A percentile compares a stretch with the other conserved stretches of the same genome.
Evolutionary conservation across 2,888 invertebrate genomes (phyloP).

Genomic region (Sesia apiformis): DNA sequence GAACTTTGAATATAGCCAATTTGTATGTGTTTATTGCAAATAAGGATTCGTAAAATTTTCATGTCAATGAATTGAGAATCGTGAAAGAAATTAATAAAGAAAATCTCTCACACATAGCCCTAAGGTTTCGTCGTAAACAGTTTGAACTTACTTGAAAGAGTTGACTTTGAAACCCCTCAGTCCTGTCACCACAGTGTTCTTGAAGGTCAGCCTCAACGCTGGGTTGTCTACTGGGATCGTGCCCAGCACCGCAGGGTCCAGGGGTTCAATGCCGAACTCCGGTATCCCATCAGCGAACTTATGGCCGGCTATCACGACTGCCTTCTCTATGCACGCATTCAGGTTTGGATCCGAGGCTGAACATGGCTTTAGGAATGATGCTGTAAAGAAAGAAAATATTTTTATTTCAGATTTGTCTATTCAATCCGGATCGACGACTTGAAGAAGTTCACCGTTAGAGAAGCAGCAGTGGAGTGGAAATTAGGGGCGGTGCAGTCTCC

Average conservation of each 20-base stretch:
- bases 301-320: slow-evolving; percentile 35
- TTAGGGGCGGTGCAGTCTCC: too few species aligned
- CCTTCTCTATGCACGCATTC: slow-evolving; percentile 47
- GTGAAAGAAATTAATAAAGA: too few species aligned
- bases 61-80: too few species aligned
- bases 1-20: too few species aligned
- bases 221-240: slow-evolving; percentile 57
- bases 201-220: slow-evolving; percentile 53
- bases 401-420: neutral
- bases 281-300: slow-evolving; percentile 60
- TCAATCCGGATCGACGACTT: too few species aligned
- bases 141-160: slow-evolving; percentile 46
- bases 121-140: too few species aligned
- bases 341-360: slow-evolving; percentile 54
- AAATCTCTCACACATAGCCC: too few species aligned
- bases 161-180: slow-evolving; percentile 49
- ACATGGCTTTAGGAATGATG: slow-evolving; percentile 62
- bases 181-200: slow-evolving; percentile 61
- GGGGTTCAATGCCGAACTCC: slow-evolving; percentile 54
- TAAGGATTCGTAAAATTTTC: too few species aligned
- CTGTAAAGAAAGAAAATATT: slow-evolving; percentile 27
- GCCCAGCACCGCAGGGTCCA: slow-evolving; percentile 64
- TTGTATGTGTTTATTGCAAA: too few species aligned
- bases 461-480: too few species aligned
- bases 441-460: too few species aligned